Percentiles rank a stretch among this genome's conserved stretches.
Conservation (phyloP, 2,797 vertebrate species). For the Dallia pectoralis region DNA sequence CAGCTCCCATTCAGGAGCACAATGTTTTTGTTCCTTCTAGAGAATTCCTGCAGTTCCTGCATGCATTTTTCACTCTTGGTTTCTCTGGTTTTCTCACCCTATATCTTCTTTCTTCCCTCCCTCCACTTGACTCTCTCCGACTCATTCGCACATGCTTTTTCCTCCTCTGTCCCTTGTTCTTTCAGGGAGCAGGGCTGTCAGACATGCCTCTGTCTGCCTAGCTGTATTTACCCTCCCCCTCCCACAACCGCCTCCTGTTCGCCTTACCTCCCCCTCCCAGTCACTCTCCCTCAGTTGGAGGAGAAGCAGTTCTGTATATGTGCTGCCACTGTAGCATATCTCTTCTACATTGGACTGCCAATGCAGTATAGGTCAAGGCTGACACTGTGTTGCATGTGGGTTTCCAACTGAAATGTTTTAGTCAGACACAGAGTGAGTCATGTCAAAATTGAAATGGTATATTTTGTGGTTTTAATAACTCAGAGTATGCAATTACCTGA, state of each 20-base stretch:
- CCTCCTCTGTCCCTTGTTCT: conserved; percentile 57
- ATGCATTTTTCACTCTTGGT: conserved; percentile 66
- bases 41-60: conserved; percentile 45
- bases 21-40: conserved; percentile 63
- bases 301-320: conserved; percentile 35
- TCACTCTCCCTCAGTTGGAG: conserved; percentile 54
- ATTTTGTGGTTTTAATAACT: conserved; percentile 40
- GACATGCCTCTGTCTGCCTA: conserved; percentile 66
- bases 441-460: conserved; percentile 18
- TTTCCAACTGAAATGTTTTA: conserved; percentile 13
- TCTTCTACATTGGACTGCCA: conserved; percentile 8
- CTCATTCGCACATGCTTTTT: conserved; percentile 42
- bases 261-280: conserved; percentile 35
- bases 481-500: conserved; percentile 13
- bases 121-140: conserved; percentile 28
- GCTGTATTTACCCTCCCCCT: conserved; percentile 68
- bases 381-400: neutral
- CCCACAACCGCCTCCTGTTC: conserved; percentile 29
- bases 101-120: conserved; percentile 41
- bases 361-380: neutral
- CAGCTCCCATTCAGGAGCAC: conserved; percentile 54
- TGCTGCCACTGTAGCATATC: conserved; percentile 25
- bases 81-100: conserved; percentile 35
- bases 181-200: conserved; percentile 64
- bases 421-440: conserved; percentile 5